Base-by-base conservation (phyloP, 2,113 vertebrate genomes). In the Phylloscopus whistleri region DNA sequence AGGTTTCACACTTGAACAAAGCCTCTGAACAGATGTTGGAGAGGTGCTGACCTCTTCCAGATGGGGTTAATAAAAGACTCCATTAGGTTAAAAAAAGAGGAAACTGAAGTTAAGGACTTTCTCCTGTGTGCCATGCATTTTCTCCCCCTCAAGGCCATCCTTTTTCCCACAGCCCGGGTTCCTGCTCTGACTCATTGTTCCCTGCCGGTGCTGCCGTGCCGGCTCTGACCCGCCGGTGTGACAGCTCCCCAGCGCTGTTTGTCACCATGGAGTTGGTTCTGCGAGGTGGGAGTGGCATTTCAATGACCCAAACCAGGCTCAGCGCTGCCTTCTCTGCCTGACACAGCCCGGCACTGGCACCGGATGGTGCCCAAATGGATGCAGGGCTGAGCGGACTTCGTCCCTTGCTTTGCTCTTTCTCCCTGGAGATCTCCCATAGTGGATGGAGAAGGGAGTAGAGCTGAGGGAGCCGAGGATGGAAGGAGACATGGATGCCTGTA, bases 221-320 rank as follows among this genome's bases (percentile, higher is more conserved):
- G 48, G 76, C 84, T 73, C 72, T 87, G 94, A 82, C 89, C 91
- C 2, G 2, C 3, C 11, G 1, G 56, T 79, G 92, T 81, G 89
- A 67, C 44, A 2, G 84, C 92, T 89, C 35, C 83, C 87, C 2
- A 3, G 46, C 11, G 35, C 48, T 69, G 77, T 44, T 74, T 79
- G 95, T 94, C 96, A 79, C 93, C 95, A 75, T 91, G 95, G 92
- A 94, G 81, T n/a, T 90, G 53, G 56, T 23, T 44, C 80, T 67
- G 75, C 13, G 6, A 66, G 69, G 69, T 11, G 3, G 59, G 2
- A 43, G 63, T 43, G 31, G 27, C 30, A 7, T 44, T 72, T 16
- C 13, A 19, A 21, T 22, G 23, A 33, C 41, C 37, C 56, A 8
- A 51, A 15, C 43, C 11, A 5, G 8, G 27, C 23, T 12, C 30